Base-by-base conservation (phyloP, 2,888 invertebrate species). In the Thereva nobilitata region DNA sequence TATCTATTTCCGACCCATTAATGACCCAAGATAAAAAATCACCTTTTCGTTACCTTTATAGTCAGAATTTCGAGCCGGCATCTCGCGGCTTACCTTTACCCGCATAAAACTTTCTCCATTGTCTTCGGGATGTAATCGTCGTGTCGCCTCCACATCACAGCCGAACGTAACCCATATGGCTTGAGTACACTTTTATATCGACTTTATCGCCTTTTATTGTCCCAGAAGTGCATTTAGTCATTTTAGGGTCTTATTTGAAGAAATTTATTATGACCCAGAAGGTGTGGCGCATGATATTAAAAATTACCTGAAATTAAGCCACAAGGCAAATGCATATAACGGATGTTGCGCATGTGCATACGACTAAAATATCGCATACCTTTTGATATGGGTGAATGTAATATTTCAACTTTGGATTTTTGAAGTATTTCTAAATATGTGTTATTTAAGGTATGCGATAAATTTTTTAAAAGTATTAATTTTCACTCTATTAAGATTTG, bases 51-150 rank as follows among this genome's bases (percentile, higher is more conserved):
- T 10, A 9, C 49, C 55, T 4, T 3, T 12, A 12, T 5, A 41
- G 55, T 23, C 40, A 10, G 8, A 41, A 9, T 42, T 40, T 40
- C 50, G 38, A 40, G 41, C 50, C 35, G 38, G 23, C 59, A n/a
- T 8, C 50, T 23, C 40, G 50, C 61, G 50, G 61, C 61, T 61
- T 61, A 41, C 61, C 61, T 61, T 49, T 61, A 61, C 61, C 61
- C 61, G 50, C 61, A 61, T 50, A 10, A 61, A 49, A 61, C 61
- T 61, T 61, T 61, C 61, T 41, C 61, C 61, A 61, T 61, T 61
- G 61, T 61, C 61, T 61, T 61, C 50, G 23, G 23, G 23, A 23
- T 23, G 23, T 23, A 23, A 23, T 2, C 23, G 23, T 41, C 50
- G 42, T 37, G 50, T 50, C 49, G n/a, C 61, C 61, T 50, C 61